Evolutionary conservation across 2,888 invertebrate genomes (phyloP).

Genomic region (Cosmia trapezina): DNA sequence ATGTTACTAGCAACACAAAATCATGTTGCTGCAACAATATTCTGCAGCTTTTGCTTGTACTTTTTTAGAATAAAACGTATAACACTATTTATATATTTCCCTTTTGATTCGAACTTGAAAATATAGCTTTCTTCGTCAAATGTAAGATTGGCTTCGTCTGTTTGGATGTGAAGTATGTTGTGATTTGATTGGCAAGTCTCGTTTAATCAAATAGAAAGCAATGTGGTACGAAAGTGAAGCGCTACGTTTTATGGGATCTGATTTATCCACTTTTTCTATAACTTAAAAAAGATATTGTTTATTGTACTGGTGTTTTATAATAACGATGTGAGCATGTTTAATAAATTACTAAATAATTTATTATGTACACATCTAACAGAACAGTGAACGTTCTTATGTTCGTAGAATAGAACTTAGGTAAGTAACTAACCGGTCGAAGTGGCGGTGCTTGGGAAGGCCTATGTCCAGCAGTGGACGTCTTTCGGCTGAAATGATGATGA

Average conservation of each 20-base stretch:
- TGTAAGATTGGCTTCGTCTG: constrained; percentile 15
- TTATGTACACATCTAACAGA: neutral
- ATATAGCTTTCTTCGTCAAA: constrained; percentile 10
- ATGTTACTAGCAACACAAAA: neutral
- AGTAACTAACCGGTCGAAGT: neutral
- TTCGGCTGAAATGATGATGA: too few species aligned
- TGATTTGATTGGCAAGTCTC: constrained; percentile 28
- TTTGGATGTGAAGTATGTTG: constrained; percentile 5
- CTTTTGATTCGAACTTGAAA: constrained; percentile 7
- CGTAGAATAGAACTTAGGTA: neutral
- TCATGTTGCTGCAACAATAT: neutral
- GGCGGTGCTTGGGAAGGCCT: too few species aligned
- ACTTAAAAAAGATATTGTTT: neutral
- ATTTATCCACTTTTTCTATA: neutral
- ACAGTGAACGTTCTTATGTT: neutral
- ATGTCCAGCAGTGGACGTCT: too few species aligned
- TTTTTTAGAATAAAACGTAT: neutral
- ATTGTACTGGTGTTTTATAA: neutral
- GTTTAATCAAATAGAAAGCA: constrained; percentile 24
- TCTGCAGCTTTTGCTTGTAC: neutral
- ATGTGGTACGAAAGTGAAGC: neutral
- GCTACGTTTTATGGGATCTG: neutral
- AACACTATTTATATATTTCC: neutral
- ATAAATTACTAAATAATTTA: neutral
- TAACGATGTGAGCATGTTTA: neutral